Base-by-base conservation (phyloP, 2,888 invertebrate genomes). In the Cataglyphis altisquamis region DNA sequence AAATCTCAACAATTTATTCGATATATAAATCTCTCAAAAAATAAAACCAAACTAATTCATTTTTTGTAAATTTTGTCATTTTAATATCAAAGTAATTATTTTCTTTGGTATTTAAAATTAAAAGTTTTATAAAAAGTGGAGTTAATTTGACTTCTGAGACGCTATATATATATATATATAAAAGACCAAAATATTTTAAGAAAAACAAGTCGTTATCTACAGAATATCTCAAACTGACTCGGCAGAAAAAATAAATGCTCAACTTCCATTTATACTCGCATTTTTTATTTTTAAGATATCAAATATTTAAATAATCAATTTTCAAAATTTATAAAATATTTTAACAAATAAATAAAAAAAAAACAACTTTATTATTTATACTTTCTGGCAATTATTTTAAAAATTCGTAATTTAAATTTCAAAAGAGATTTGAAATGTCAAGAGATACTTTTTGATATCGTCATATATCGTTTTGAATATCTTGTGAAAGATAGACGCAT, bases 361-460 rank as follows among this genome's bases (percentile, higher is more conserved):
- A 21, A 21, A n/a, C 12, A 41, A 15, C 3, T 72, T 57, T 2
- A 29, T 25, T 57, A n/a, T 25, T 32, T 12, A 15, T 45, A 39
- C 12, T 36, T 60, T n/a, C n/a, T 12, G 1, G 39, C 36, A 66
- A 77, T 18, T 41, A 68, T 10, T 60, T 60, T 21, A 70, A 57
- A 55, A 72, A 57, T 52, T 57, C 21, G 8, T 52, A 39, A 64
- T 9, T 15, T 3, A 10, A 21, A 70, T 70, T 68, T 29, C 6
- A 36, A 48, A 18, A 75, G 10, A 75, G 0, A 39, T 78, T 32
- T 29, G 25, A 45, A 21, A 41, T 1, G 8, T 15, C 12, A 39
- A 52, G n/a, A 75, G 18, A 77, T 0, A 29, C 1, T 25, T 78
- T 78, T 36, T 41, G 41, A 29, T 67, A 67, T 8, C 15, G 29